Evolutionary conservation across 2,797 vertebrate genomes (phyloP).

Genomic region (Cossypha niveicapilla): DNA sequence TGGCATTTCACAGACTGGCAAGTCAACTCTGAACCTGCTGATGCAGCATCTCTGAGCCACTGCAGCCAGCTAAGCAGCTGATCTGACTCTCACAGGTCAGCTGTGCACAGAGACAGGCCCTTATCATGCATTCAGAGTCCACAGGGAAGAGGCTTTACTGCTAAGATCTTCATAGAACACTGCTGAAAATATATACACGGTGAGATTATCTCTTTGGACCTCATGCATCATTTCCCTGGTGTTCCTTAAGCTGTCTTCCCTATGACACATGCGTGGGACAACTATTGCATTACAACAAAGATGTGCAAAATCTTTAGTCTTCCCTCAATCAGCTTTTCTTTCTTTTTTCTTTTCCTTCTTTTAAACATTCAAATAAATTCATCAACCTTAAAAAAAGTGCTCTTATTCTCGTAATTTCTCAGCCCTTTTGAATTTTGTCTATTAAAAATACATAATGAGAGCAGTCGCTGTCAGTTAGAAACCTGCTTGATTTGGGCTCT

Average conservation of each 20-base stretch:
- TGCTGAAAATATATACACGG: not conserved
- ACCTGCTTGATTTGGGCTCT: not conserved
- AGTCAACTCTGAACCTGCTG: not conserved
- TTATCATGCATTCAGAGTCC: not conserved
- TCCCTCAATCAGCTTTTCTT: not conserved
- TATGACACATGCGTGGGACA: not conserved
- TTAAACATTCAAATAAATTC: not conserved
- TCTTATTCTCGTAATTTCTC: not conserved
- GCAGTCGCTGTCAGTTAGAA: not conserved
- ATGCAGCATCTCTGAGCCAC: not conserved
- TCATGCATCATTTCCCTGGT: not conserved
- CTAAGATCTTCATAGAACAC: not conserved
- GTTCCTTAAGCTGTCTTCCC: not conserved
- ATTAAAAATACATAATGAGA: rapidly evolving
- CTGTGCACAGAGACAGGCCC: not conserved
- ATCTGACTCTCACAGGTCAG: not conserved
- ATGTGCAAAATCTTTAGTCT: not conserved
- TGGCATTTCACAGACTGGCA: not conserved
- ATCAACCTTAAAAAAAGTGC: not conserved
- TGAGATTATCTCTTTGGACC: not conserved
- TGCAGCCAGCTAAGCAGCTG: not conserved
- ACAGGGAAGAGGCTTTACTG: not conserved
- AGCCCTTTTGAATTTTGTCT: not conserved
- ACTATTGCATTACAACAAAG: not conserved
- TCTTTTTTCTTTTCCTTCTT: not conserved